A percentile compares a stretch with the other conserved stretches of the same genome.
Conservation (phyloP, 2,797 vertebrate species). For the Lagorchestes hirsutus region DNA sequence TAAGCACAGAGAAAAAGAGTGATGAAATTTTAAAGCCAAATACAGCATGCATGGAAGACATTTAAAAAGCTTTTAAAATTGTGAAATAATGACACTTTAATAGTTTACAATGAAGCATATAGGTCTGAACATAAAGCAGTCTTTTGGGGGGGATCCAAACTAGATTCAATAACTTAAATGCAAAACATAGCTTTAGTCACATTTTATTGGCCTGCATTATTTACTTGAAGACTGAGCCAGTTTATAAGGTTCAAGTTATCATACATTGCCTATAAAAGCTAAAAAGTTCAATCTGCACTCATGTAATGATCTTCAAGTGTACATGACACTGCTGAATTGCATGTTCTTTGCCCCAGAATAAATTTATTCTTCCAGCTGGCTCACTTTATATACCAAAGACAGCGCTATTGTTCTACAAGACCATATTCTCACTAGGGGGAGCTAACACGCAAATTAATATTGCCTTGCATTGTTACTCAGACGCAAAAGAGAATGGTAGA, state of each 20-base stretch:
- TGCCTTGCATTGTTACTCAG: background rate
- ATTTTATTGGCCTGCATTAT: background rate
- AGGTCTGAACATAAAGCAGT: background rate
- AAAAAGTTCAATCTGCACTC: background rate
- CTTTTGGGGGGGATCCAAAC: background rate
- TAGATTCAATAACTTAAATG: background rate
- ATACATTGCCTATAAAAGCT: background rate
- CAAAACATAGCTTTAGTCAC: background rate
- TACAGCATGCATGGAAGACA: background rate
- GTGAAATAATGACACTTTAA: background rate
- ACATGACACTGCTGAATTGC: background rate
- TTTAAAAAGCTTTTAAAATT: background rate
- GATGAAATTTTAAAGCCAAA: background rate
- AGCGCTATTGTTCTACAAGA: background rate
- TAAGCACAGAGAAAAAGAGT: background rate
- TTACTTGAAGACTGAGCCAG: background rate
- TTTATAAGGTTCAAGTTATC: background rate
- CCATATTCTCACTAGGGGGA: background rate
- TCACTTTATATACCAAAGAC: background rate
- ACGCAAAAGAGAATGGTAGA: background rate
- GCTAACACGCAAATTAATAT: background rate
- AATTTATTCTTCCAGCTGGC: background rate
- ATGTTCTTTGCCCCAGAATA: background rate
- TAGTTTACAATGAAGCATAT: background rate
- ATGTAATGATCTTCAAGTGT: background rate